A percentile compares a stretch with the other conserved stretches of the same genome.
phyloP scores from a whole-genome alignment of 2,113 vertebrate species.

The Peromyscus maniculatus region DNA sequence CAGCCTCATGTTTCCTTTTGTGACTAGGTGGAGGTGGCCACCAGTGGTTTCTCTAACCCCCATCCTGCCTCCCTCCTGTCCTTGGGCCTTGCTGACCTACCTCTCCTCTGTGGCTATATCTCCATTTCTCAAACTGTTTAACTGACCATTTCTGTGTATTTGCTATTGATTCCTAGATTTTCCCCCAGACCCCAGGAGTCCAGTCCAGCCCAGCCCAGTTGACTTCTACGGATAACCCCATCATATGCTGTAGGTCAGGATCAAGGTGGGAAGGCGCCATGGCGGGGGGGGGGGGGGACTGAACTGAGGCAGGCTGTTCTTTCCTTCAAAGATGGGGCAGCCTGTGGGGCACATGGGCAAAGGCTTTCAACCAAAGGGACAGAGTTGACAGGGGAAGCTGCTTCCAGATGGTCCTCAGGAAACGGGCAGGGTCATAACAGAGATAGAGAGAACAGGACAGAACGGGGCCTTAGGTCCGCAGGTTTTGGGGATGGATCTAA shows the following conservation, averaged over 20 bases:
- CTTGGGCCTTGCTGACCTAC: not conserved
- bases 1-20: not conserved
- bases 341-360: rapidly evolving
- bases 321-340: not conserved
- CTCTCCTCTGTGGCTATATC: not conserved
- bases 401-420: rapidly evolving
- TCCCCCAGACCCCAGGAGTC: not conserved
- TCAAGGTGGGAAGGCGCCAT: not conserved
- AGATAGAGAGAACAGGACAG: too few species aligned
- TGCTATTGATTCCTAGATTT: too few species aligned
- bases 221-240: not conserved
- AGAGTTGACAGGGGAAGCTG: not conserved
- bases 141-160: too few species aligned
- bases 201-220: not conserved
- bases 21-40: not conserved
- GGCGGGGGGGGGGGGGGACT: too few species aligned
- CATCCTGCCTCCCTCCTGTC: rapidly evolving
- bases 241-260: not conserved
- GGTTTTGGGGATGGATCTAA: not conserved
- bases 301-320: not conserved
- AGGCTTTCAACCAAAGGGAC: not conserved
- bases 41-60: not conserved
- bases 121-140: not conserved
- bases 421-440: not conserved
- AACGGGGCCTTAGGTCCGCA: not conserved